Evolutionary conservation across 2,888 invertebrate genomes (phyloP).

Genomic region (Himalopsyche japonica): DNA sequence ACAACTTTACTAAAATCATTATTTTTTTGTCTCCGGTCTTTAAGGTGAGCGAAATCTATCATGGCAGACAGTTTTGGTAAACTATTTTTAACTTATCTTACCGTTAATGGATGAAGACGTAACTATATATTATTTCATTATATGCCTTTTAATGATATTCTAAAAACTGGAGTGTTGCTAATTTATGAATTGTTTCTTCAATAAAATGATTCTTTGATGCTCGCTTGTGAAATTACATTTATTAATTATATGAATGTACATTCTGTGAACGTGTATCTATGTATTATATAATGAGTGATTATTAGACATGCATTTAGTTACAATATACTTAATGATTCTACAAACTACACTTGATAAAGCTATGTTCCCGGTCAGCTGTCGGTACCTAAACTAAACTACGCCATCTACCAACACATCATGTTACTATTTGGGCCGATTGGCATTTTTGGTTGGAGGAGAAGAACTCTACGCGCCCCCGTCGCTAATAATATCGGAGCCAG

Average conservation of each 20-base stretch:
- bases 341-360: constrained; percentile 65
- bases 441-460: background rate
- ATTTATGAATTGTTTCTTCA: background rate
- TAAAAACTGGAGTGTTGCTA: background rate
- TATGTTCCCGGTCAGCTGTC: constrained; percentile 66
- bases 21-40: too few relatives aligned
- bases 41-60: too few relatives aligned
- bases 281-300: constrained; percentile 20
- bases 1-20: too few relatives aligned
- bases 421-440: constrained; percentile 20
- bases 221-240: background rate
- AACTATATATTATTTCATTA: too few relatives aligned
- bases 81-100: too few relatives aligned
- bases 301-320: constrained; percentile 21
- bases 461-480: background rate
- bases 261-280: constrained; percentile 25
- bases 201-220: background rate
- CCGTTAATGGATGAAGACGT: too few relatives aligned
- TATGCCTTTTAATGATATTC: too few relatives aligned
- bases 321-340: constrained; percentile 28
- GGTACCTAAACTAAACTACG: constrained; percentile 42
- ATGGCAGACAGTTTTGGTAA: too few relatives aligned
- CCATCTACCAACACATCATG: constrained; percentile 41
- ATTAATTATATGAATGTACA: constrained; percentile 18
- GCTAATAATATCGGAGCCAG: background rate